Evolutionary conservation across 2,797 vertebrate genomes (phyloP).

Genomic region (Ataeniobius toweri): DNA sequence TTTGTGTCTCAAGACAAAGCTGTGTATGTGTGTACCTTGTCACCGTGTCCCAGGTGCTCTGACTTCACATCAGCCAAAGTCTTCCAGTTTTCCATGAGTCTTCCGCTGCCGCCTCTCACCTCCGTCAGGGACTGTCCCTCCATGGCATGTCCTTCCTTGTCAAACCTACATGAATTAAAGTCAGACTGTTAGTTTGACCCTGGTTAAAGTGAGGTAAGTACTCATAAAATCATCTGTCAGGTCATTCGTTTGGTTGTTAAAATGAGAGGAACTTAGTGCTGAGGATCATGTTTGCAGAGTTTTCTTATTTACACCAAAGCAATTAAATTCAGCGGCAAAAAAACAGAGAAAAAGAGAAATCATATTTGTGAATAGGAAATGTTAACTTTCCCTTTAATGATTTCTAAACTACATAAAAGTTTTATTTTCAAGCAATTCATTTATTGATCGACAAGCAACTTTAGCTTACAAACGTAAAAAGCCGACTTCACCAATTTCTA

Average conservation of each 20-base stretch:
- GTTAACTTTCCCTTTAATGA: not conserved
- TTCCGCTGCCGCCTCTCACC: conserved; percentile 68
- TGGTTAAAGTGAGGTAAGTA: not conserved
- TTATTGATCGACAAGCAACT: no score
- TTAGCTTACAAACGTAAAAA: not conserved
- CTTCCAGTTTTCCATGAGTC: conserved; percentile 89
- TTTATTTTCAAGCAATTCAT: not conserved
- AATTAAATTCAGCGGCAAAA: not conserved
- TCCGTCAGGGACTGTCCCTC: conserved; percentile 91
- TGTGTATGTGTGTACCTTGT: conserved; percentile 84
- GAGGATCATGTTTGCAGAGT: not conserved
- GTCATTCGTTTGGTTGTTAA: not conserved
- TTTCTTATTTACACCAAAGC: conserved; percentile 1
- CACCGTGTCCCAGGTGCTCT: conserved; percentile 94
- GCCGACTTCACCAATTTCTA: not conserved
- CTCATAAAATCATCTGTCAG: not conserved
- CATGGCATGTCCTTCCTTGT: conserved; percentile 91
- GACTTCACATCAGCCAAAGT: conserved; percentile 88
- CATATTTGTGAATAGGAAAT: not conserved
- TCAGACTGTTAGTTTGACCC: not conserved
- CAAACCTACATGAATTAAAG: conserved; percentile 84
- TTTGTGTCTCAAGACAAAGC: conserved; percentile 16
- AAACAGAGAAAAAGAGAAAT: not conserved
- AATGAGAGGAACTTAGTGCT: not conserved
- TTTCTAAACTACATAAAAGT: not conserved